Evolutionary conservation across 37 sponge, comb jelly and placozoan genomes (phyloP).

Genomic region (Spongia lamella): DNA sequence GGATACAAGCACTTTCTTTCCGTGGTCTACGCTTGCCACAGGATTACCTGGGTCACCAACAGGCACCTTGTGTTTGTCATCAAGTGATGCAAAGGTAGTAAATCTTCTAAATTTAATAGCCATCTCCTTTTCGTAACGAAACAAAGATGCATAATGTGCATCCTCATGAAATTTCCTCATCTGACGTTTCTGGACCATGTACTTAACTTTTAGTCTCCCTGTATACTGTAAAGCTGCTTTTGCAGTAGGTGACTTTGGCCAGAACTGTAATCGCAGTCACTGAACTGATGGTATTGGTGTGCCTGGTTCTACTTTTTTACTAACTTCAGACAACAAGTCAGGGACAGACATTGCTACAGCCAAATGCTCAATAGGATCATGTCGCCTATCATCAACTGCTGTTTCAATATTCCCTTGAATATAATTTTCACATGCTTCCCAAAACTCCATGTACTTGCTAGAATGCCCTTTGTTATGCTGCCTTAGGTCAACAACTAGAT

Average conservation of each 20-base stretch:
- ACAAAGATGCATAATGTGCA: constrained; percentile 42
- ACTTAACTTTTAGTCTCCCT: constrained; percentile 14
- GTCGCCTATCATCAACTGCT: constrained; percentile 23
- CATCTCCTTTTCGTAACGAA: constrained; percentile 33
- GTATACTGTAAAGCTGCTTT: constrained; percentile 14
- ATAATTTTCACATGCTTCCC: constrained; percentile 22
- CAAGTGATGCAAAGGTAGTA: constrained; percentile 26
- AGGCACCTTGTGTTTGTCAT: constrained; percentile 19
- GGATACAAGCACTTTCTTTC: constrained; percentile 4
- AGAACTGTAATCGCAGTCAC: constrained; percentile 31
- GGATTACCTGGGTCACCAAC: constrained; percentile 25
- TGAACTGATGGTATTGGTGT: constrained; percentile 19
- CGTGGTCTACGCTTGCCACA: constrained; percentile 19
- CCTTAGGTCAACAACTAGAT: constrained; percentile 3
- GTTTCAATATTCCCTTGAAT: neutral
- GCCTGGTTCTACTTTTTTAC: constrained; percentile 1
- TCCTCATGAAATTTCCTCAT: constrained; percentile 26
- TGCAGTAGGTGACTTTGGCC: constrained; percentile 13
- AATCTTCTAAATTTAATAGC: constrained; percentile 17
- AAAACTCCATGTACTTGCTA: constrained; percentile 10
- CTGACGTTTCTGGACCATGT: constrained; percentile 32
- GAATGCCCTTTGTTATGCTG: constrained; percentile 24
- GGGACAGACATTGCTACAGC: constrained; percentile 3
- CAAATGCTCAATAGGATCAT: constrained; percentile 2
- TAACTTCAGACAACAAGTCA: neutral